These are phyloP conservation scores for Chauna torquata DNA, from an alignment of 2,113 vertebrate species.

Conservation along the genomic window DNA sequence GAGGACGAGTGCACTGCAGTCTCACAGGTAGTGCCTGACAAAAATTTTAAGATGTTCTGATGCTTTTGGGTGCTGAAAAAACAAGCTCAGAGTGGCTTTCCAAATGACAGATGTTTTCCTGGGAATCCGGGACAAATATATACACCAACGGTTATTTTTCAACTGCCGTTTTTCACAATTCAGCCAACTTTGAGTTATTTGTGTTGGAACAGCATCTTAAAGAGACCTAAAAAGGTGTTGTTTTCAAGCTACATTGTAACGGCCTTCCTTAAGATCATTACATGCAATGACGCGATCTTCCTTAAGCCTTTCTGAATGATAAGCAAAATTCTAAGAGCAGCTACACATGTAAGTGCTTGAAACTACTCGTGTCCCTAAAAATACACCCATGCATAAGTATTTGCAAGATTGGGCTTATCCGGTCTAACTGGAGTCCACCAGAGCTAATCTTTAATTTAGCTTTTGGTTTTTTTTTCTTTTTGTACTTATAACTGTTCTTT, in stretches of 20 bases:
- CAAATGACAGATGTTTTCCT: constrained; percentile 6
- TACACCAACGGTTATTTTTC: neutral
- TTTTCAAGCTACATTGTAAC: neutral
- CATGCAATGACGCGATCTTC: neutral
- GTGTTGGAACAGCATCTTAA: neutral
- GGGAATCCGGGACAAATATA: neutral
- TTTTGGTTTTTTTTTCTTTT: neutral
- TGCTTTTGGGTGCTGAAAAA: neutral
- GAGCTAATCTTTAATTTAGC: neutral
- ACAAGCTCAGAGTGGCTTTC: neutral
- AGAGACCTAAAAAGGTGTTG: neutral
- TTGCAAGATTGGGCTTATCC: neutral
- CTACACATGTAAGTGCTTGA: neutral
- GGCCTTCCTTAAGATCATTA: neutral
- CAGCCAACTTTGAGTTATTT: neutral
- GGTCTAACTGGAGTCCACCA: neutral
- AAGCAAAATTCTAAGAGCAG: neutral
- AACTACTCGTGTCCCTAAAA: neutral
- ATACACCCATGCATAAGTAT: neutral
- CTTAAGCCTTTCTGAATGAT: neutral
- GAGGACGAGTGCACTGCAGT: neutral
- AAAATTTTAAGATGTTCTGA: constrained; percentile 12
- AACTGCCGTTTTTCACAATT: neutral
- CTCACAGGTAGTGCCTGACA: neutral
- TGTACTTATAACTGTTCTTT: fast-evolving